Percentiles rank a stretch among this genome's conserved stretches.
Conservation (phyloP, 1,140 invertebrate genomes). For the Orius laevigatus region DNA sequence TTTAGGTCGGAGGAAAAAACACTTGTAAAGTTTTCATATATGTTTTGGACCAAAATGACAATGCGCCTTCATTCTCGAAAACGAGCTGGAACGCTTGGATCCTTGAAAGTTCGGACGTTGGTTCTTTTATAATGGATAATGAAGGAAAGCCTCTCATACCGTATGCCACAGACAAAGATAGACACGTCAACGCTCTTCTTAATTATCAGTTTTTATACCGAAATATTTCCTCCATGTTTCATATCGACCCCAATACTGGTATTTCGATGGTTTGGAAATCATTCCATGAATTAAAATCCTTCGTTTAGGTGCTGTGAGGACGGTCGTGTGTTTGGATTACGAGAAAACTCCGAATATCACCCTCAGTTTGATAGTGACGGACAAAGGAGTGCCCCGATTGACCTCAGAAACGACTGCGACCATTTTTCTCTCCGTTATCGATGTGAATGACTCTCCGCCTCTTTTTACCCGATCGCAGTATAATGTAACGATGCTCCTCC, state of each 20-base stretch:
- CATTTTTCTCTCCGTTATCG: constrained; percentile 81
- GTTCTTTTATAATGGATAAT: constrained; percentile 53
- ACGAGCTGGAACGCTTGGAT: constrained; percentile 62
- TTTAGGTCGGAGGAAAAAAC: constrained; percentile 55
- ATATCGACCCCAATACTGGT: constrained; percentile 71
- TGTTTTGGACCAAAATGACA: constrained; percentile 71
- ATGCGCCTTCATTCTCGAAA: constrained; percentile 63
- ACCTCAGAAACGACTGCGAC: constrained; percentile 56
- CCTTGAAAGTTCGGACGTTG: constrained; percentile 65
- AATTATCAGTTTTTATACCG: constrained; percentile 71
- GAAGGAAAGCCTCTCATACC: constrained; percentile 57
- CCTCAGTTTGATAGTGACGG: constrained; percentile 61
- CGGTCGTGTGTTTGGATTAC: constrained; percentile 59
- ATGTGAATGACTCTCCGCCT: constrained; percentile 74
- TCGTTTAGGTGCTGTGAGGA: constrained; percentile 66
- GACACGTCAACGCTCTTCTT: constrained; percentile 67
- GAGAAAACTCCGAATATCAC: constrained; percentile 76
- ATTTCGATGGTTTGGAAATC: constrained; percentile 10
- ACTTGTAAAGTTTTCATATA: constrained; percentile 54
- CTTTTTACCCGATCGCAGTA: constrained; percentile 53
- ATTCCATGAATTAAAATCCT: constrained; percentile 36
- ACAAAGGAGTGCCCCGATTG: constrained; percentile 54
- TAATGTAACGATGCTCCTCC: constrained; percentile 61
- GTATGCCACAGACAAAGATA: constrained; percentile 58
- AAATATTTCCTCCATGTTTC: constrained; percentile 53